Evolutionary conservation across 2,113 vertebrate species (phyloP).

Genomic region (Tiliqua scincoides): DNA sequence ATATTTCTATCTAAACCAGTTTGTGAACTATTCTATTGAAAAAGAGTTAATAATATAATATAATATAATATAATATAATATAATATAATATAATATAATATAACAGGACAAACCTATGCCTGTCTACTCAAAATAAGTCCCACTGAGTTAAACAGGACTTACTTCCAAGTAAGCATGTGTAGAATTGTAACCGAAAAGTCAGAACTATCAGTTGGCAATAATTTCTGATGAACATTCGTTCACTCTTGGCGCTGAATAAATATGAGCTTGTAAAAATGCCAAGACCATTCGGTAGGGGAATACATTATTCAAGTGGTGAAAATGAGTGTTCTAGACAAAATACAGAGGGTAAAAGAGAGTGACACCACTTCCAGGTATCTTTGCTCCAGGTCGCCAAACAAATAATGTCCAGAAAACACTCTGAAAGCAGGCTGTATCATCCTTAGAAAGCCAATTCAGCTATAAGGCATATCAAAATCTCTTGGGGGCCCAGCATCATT

Average conservation of each 20-base stretch:
- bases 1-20: no score
- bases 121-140: no score
- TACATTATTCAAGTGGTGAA: not conserved
- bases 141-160: no score
- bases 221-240: conserved; percentile 35
- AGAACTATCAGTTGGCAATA: conserved; percentile 49
- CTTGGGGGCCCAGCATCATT: conserved; percentile 20
- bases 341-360: not conserved
- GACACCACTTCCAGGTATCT: not conserved
- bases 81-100: no score
- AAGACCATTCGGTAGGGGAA: not conserved
- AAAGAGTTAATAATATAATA: no score
- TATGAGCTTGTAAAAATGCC: conserved; percentile 36
- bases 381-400: not conserved
- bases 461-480: conserved; percentile 36
- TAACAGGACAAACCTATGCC: conserved; percentile 3
- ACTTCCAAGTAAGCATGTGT: no score
- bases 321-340: not conserved
- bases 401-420: not conserved
- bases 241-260: conserved; percentile 21
- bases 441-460: conserved; percentile 33
- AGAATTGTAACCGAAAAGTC: no score
- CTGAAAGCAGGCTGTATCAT: not conserved
- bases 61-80: no score
- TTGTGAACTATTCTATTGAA: no score